Percentiles rank a stretch among this genome's conserved stretches.
phyloP scores from a whole-genome alignment of 2,888 invertebrate genomes.

The Eustalomyia histrio region DNA sequence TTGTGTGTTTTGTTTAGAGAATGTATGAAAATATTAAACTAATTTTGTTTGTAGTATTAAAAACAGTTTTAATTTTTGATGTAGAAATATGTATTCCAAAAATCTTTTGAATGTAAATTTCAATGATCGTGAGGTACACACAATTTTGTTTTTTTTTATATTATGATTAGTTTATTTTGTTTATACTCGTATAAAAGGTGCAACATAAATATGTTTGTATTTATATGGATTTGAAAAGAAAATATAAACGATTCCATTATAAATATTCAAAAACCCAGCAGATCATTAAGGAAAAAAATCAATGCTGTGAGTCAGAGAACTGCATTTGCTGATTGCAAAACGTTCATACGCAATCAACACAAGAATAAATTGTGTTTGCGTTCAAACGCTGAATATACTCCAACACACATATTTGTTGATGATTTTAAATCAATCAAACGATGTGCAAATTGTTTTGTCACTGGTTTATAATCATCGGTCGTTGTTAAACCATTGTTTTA shows the following conservation, averaged over 20 bases:
- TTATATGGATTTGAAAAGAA: conserved; percentile 24
- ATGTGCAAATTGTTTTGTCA: too few relatives aligned
- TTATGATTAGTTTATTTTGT: conserved; percentile 23
- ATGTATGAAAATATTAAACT: conserved; percentile 38
- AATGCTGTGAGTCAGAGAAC: conserved; percentile 38
- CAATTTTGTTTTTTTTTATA: conserved; percentile 10
- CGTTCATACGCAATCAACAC: too few relatives aligned
- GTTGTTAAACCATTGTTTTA: too few relatives aligned
- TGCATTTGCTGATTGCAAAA: too few relatives aligned
- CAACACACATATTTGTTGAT: too few relatives aligned
- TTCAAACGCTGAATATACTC: too few relatives aligned
- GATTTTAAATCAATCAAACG: too few relatives aligned
- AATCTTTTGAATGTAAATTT: neutral
- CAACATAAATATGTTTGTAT: conserved; percentile 59
- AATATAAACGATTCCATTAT: too few relatives aligned
- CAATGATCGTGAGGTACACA: neutral
- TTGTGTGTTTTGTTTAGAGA: conserved; percentile 44
- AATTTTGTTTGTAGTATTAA: conserved; percentile 2
- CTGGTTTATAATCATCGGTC: too few relatives aligned
- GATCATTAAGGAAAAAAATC: neutral
- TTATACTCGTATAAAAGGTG: conserved; percentile 41
- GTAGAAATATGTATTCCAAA: conserved; percentile 19
- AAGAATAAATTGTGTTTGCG: too few relatives aligned
- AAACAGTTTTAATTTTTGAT: conserved; percentile 40
- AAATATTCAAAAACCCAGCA: neutral